These are phyloP conservation scores for Orchesella cincta DNA, from an alignment of 1,140 invertebrate genomes.

Conservation along the genomic window DNA sequence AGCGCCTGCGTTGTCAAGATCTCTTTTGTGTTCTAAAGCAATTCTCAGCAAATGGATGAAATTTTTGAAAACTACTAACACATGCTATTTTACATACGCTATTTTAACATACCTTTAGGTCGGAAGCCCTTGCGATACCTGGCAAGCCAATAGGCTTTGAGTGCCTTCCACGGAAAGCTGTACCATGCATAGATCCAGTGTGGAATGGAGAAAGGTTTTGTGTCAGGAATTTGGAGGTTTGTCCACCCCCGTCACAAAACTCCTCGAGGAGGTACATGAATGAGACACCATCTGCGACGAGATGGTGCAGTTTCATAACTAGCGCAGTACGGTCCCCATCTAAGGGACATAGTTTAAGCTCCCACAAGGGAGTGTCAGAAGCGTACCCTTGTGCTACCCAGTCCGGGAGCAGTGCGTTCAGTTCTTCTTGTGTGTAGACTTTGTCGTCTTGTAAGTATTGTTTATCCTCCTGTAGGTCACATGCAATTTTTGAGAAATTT, in stretches of 20 bases:
- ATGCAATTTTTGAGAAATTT: too few species aligned
- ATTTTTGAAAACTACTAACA: too few species aligned
- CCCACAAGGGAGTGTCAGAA: slow-evolving; percentile 43
- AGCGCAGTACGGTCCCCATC: slow-evolving; percentile 40
- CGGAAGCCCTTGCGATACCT: slow-evolving; percentile 45
- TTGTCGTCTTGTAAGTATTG: slow-evolving; percentile 21
- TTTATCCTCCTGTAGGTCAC: slow-evolving; percentile 25
- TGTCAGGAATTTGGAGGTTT: slow-evolving; percentile 36
- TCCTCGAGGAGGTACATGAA: slow-evolving; percentile 49
- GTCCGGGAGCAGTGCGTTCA: slow-evolving; percentile 41
- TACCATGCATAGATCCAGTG: slow-evolving; percentile 51
- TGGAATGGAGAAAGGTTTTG: slow-evolving; percentile 33
- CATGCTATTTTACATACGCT: too few species aligned
- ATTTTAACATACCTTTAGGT: slow-evolving; percentile 40
- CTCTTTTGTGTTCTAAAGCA: too few species aligned
- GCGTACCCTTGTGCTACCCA: slow-evolving; percentile 41
- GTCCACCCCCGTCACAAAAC: slow-evolving; percentile 46
- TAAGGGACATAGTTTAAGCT: slow-evolving; percentile 36
- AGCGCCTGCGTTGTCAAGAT: not conserved
- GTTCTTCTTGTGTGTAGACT: slow-evolving; percentile 33
- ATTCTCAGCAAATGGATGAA: too few species aligned
- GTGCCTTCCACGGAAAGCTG: slow-evolving; percentile 48
- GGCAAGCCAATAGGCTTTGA: slow-evolving; percentile 48
- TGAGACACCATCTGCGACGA: slow-evolving; percentile 48
- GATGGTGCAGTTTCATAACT: slow-evolving; percentile 47